These are phyloP conservation scores for Hyphantria cunea DNA, from an alignment of 1,140 invertebrate genomes.

Conservation along the genomic window DNA sequence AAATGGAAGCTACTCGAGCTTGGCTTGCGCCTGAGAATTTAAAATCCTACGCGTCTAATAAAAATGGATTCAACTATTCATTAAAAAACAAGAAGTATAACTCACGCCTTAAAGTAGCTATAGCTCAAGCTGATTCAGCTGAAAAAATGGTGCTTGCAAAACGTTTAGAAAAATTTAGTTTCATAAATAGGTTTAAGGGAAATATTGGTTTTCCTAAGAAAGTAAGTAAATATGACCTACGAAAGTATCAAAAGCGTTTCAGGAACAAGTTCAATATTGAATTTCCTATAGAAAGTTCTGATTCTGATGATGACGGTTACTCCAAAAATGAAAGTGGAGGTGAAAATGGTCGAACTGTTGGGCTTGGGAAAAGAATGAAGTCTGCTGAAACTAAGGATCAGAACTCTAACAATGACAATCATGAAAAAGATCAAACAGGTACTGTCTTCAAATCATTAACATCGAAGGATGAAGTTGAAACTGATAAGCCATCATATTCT, in stretches of 20 bases:
- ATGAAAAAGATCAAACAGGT: too few relatives aligned
- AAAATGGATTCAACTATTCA: conserved; percentile 42
- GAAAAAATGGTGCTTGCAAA: conserved; percentile 53
- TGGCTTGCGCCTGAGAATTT: conserved; percentile 79
- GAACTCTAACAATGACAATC: too few relatives aligned
- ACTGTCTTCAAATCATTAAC: too few relatives aligned
- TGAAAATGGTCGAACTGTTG: conserved; percentile 8
- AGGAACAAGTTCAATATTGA: conserved; percentile 60
- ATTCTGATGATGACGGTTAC: conserved; percentile 47
- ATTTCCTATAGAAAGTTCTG: conserved; percentile 48
- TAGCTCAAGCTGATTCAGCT: conserved; percentile 66
- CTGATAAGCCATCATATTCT: conserved; percentile 35
- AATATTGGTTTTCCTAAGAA: conserved; percentile 53
- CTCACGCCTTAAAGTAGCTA: conserved; percentile 56
- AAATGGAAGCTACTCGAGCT: conserved; percentile 73
- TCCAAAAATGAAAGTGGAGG: conserved; percentile 7
- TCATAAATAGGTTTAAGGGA: conserved; percentile 67
- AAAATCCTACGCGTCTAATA: conserved; percentile 63
- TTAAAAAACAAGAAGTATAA: conserved; percentile 44
- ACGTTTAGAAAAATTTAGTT: conserved; percentile 76
- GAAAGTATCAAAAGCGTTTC: conserved; percentile 51
- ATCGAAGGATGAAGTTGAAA: conserved; percentile 1
- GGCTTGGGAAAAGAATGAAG: conserved; percentile 2
- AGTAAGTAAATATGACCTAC: conserved; percentile 41
- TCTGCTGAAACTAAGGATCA: too few relatives aligned